These are phyloP conservation scores for Triplophysa tibetana DNA, from an alignment of 2,113 vertebrate species.

Conservation along the genomic window DNA sequence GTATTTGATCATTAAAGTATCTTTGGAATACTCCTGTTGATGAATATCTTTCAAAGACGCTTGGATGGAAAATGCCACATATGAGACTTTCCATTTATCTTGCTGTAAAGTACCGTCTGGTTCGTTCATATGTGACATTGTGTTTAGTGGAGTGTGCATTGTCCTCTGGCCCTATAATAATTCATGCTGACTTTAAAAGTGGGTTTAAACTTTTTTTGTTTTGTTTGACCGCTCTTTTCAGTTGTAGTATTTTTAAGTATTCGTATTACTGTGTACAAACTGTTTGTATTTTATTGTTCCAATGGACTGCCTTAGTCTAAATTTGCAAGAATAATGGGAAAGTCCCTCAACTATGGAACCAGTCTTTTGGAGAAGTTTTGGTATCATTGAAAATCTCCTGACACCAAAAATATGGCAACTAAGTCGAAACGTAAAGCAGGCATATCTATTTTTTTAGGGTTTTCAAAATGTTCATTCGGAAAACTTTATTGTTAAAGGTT, in stretches of 20 bases:
- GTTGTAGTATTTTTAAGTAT: constrained; percentile 12
- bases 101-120: not conserved
- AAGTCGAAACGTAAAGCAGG: constrained; percentile 10
- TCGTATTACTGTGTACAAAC: not conserved
- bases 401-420: constrained; percentile 17
- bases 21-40: constrained; percentile 45
- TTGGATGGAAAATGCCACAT: not conserved
- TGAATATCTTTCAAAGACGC: not conserved
- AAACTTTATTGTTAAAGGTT: constrained; percentile 28
- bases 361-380: constrained; percentile 15
- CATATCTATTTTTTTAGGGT: constrained; percentile 56
- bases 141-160: not conserved
- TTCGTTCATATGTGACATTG: not conserved
- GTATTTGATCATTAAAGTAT: constrained; percentile 53
- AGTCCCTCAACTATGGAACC: not conserved
- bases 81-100: not conserved
- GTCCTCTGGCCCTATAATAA: not conserved
- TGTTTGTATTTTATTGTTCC: constrained; percentile 19
- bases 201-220: not conserved
- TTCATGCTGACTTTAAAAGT: constrained; percentile 4
- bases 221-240: not conserved
- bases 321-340: constrained; percentile 4
- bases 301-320: not conserved
- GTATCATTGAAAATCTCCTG: not conserved
- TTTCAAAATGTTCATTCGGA: constrained; percentile 39